Percentiles rank a stretch among this genome's conserved stretches.
Evolutionary conservation across 1,140 invertebrate genomes (phyloP).

Genomic region (Musca vetustissima): DNA sequence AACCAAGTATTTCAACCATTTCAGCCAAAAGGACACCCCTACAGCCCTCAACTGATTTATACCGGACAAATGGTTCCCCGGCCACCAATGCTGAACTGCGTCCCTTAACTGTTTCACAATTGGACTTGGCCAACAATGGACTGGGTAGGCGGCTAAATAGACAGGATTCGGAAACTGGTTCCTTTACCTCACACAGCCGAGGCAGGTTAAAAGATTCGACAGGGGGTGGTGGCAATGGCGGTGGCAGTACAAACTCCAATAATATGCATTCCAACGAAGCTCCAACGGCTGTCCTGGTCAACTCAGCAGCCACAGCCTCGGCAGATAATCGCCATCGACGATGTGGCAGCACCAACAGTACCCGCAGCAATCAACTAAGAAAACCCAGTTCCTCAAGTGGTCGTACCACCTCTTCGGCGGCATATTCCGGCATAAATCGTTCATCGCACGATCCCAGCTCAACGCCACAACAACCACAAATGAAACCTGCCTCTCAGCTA

Average conservation of each 20-base stretch:
- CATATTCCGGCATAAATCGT: neutral
- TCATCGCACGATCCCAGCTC: neutral
- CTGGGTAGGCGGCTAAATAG: no score
- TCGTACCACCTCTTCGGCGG: constrained; percentile 14
- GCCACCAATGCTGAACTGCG: neutral
- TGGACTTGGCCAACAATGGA: no score
- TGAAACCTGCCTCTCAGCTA: constrained; percentile 10
- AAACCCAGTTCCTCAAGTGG: constrained; percentile 50
- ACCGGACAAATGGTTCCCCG: no score
- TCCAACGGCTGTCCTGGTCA: constrained; percentile 1
- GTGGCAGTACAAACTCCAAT: constrained; percentile 24
- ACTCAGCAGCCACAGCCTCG: constrained; percentile 1
- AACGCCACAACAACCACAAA: constrained; percentile 13
- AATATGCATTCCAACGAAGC: constrained; percentile 30
- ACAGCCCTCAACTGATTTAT: neutral
- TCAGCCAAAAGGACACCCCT: constrained; percentile 10
- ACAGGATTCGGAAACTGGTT: no score
- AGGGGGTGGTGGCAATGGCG: constrained; percentile 25
- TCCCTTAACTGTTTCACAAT: no score
- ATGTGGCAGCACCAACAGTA: constrained; percentile 24
- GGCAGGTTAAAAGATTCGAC: constrained; percentile 29
- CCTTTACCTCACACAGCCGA: neutral
- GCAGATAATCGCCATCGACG: constrained; percentile 11
- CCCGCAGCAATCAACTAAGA: constrained; percentile 24
- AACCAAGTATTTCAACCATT: constrained; percentile 22